Base-by-base conservation (phyloP, 2,888 invertebrate species). In the Perithous albicinctus region DNA sequence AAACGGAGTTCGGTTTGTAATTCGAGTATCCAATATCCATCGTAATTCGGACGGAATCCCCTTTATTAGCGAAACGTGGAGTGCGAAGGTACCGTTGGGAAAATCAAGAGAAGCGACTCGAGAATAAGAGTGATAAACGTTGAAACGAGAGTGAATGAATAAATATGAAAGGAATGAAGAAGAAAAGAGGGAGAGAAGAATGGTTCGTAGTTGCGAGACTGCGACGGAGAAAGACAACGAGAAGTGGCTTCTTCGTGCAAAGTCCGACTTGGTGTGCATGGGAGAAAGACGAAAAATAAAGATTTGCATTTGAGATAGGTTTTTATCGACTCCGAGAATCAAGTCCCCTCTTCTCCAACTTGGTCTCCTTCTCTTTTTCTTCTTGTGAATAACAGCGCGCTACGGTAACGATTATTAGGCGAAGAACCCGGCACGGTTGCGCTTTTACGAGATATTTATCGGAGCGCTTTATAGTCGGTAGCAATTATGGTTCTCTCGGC, bases 381-480 rank as follows among this genome's bases (percentile, higher is more conserved):
- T 59, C 54, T 64, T 20, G 78, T 59, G 76, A 83, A 81, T 81
- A 51, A 32, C 67, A 38, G 73, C 38, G 66, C 51, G 73, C 46
- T 23, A 41, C 48, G 67, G 78, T 80, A 80, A 82, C 76, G 78
- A 82, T 84, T 84, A 84, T 84, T 82, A 84, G 84, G 82, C 80
- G 82, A 82, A 84, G 76, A 83, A 84, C 46, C 66, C 77, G 74
- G 75, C 83, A 80, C 80, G 78, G 78, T 79, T 78, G 80, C 77
- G 73, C 78, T 83, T 84, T 85, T 84, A 83, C 76, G 83, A 83
- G 83, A 83, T 85, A 81, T 76, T 79, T 79, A 85, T 85, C 81
- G 76, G 66, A 54, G 41, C 81, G 61, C 74, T 83, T 83, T 81
- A 83, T 67, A 75, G 78, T 72, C 48, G 54, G 75, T 63, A 76